Base-by-base conservation (phyloP, 2,797 vertebrate species). In the Sebastes dallii region DNA sequence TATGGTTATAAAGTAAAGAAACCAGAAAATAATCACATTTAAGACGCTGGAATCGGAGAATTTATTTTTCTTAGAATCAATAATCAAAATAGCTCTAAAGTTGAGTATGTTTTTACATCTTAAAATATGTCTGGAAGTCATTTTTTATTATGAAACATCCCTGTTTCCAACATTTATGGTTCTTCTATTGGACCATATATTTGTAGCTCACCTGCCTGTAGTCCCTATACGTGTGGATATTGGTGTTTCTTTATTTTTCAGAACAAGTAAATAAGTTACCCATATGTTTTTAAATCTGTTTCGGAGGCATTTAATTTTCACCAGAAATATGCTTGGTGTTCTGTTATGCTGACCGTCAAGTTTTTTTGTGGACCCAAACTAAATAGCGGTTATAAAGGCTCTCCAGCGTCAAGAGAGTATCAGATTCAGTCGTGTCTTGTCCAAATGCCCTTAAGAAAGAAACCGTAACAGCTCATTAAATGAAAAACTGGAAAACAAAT, bases 251-350 rank as follows among this genome's bases (percentile, higher is more conserved):
- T 7, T 65, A 66, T 52, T 60, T 24, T 69, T 52, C 5, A 50
- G 4, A 60, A 66, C 18, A 69, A 68, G 66, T 66, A 24, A 79
- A 58, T 67, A 72, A 29, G 18, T 70, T 29, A 46, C 39, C 36
- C 70, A 29, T 20, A 74, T 30, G 50, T 72, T 82, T 82, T 70
- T 82, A 71, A 77, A 76, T 79, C 50, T 24, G 60, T 80, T 80
- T 84, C 2, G 74, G 30, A n/a, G 11, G 8, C 14, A 66, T 74
- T 77, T 70, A 3, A 60, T 79, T 69, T 64, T 42, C 30, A 65
- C 72, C 73, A 61, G n/a, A 86, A 78, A 71, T 75, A 81, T 62
- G 62, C 25, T 34, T 25, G 12, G 30, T 6, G 65, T 79, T 71
- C 30, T 59, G 36, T 72, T 20, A 54, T 50, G 20, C 27, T 62